Base-by-base conservation (phyloP, 2,888 invertebrate species). In the Hirtodrosophila cameraria region DNA sequence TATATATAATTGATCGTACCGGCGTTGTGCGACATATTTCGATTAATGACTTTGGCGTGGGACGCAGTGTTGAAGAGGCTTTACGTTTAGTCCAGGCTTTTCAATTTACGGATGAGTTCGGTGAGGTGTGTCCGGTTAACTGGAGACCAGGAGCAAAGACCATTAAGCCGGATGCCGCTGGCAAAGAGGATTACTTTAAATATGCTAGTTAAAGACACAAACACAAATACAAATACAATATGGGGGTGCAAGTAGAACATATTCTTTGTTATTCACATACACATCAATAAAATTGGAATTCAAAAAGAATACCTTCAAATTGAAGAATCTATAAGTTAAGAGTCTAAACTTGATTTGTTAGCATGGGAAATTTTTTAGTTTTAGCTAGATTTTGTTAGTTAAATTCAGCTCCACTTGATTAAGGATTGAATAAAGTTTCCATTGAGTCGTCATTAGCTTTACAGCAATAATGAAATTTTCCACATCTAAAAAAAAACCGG, bases 1-100 rank as follows among this genome's bases (percentile, higher is more conserved):
- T 99, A 16, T 99, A 97, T 92, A 96, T 99, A 90, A 97, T 99
- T 89, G 98, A 99, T 89, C 94, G 93, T 54, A 93, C 94, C 63
- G 96, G 97, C 88, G 94, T 93, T 82, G 93, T 99, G 58, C 93
- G 99, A 0, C 99, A 99, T 92, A 94, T 98, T 86, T 99, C 99
- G 59, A 92, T 99, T 87, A 99, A 99, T 91, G 99, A 99, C 91
- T 92, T 98, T 86, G 98, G 98, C 0, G 98, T 99, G 3, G 99
- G 99, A 66, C 92, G 95, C 91, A 93, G 58, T 0, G 97, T 99
- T 0, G 98, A 98, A 76, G 98, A 99, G 91, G 96, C 97, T 1
- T 92, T 99, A 23, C 94, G 98, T 53, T 92, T 99, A 64, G 97
- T 99, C 3, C 98, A 98, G 89, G 98, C 98, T 42, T 98, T 98